These are phyloP conservation scores for Chaetophractus vellerosus DNA, from an alignment of 2,797 vertebrate genomes.

Conservation along the genomic window DNA sequence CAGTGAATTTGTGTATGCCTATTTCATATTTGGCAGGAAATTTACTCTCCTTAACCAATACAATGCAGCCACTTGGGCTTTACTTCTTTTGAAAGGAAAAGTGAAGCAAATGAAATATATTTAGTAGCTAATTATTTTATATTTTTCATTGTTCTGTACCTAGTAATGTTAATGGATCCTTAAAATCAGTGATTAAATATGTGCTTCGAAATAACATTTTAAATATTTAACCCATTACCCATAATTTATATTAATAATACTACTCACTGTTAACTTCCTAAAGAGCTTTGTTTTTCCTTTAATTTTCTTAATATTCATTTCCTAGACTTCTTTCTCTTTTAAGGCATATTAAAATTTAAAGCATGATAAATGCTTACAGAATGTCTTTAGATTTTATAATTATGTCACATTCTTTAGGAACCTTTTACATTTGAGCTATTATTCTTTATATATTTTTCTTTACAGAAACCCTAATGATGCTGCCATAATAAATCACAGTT, in stretches of 20 bases:
- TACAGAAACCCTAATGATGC: background rate
- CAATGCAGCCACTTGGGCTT: background rate
- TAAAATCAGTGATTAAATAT: constrained; percentile 66
- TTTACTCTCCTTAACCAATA: background rate
- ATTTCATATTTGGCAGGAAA: constrained; percentile 5
- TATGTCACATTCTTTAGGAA: background rate
- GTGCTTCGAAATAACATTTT: constrained; percentile 69
- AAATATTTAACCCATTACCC: constrained; percentile 68
- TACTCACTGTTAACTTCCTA: constrained; percentile 28
- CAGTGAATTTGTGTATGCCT: background rate
- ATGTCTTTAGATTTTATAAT: background rate
- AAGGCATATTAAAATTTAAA: constrained; percentile 47
- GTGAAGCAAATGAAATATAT: background rate
- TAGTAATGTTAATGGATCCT: constrained; percentile 67
- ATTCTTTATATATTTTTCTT: background rate
- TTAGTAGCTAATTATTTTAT: background rate
- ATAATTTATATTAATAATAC: constrained; percentile 74
- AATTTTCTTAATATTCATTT: constrained; percentile 21
- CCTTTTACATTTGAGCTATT: background rate
- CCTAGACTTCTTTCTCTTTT: constrained; percentile 33
- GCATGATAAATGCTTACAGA: background rate
- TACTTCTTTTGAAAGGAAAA: constrained; percentile 26
- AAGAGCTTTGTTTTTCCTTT: background rate
- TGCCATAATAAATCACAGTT: background rate
- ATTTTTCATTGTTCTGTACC: background rate